A percentile compares a stretch with the other conserved stretches of the same genome.
These are phyloP conservation scores for Pseudomyrmex sp. DNA, from an alignment of 1,140 invertebrate genomes.

Conservation along the genomic window DNA sequence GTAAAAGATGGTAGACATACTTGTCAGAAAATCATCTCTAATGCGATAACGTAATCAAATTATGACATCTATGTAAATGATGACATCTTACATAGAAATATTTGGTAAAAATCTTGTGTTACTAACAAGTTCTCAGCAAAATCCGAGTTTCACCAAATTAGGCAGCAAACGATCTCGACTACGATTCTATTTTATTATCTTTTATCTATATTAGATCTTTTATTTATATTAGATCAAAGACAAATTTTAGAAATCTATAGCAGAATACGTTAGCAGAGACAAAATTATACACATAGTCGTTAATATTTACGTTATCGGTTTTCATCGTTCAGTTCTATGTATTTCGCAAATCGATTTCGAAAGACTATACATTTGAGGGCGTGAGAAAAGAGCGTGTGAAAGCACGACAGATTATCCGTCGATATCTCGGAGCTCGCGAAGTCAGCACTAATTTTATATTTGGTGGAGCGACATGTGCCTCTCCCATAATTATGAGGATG, in stretches of 20 bases:
- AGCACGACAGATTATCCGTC: slow-evolving; percentile 20
- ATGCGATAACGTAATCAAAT: not conserved
- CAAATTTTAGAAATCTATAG: slow-evolving; percentile 15
- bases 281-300: slow-evolving; percentile 28
- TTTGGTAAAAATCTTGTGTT: slow-evolving; percentile 3
- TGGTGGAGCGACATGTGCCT: slow-evolving; percentile 55
- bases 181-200: slow-evolving; percentile 28
- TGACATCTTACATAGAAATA: not conserved
- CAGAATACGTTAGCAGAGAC: slow-evolving; percentile 8
- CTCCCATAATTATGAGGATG: slow-evolving; percentile 65
- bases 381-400: slow-evolving; percentile 64
- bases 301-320: slow-evolving; percentile 23
- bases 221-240: slow-evolving; percentile 1
- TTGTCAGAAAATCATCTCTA: not conserved
- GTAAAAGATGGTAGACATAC: too few species aligned
- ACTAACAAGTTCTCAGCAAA: not conserved
- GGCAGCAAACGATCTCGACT: not conserved
- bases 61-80: too few species aligned
- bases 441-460: slow-evolving; percentile 61
- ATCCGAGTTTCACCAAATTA: slow-evolving; percentile 7
- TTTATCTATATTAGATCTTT: not conserved
- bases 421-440: slow-evolving; percentile 14
- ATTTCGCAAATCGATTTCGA: slow-evolving; percentile 45
- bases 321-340: slow-evolving; percentile 25
- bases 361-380: slow-evolving; percentile 36